Evolutionary conservation across 2,888 invertebrate species (phyloP).

Genomic region (Rotaria socialis): DNA sequence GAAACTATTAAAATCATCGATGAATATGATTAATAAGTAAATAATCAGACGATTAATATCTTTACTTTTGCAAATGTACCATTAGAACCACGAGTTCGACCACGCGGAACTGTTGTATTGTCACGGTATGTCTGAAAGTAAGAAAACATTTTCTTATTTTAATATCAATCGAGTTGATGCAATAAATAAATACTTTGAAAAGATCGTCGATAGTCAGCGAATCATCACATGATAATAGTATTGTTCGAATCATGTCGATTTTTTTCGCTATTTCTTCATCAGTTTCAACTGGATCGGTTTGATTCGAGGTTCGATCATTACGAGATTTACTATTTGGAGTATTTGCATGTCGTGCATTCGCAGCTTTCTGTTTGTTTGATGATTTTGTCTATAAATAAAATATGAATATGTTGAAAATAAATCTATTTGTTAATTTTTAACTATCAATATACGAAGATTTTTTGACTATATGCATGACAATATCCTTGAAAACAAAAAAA

Average conservation of each 20-base stretch:
- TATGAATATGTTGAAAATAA: too few species aligned
- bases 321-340: not conserved
- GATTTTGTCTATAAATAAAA: not conserved
- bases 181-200: not conserved
- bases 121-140: not conserved
- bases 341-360: not conserved
- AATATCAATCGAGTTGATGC: too few species aligned
- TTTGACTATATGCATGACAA: too few species aligned
- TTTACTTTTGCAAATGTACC: not conserved
- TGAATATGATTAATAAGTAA: not conserved
- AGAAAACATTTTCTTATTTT: too few species aligned
- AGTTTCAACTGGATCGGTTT: not conserved
- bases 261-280: not conserved
- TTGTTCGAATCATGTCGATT: not conserved
- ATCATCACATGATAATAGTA: not conserved
- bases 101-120: not conserved
- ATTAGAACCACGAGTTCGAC: not conserved
- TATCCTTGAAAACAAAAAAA: too few species aligned
- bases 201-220: not conserved
- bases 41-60: too few species aligned
- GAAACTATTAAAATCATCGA: slow-evolving; percentile 46
- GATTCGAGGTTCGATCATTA: not conserved
- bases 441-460: too few species aligned
- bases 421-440: too few species aligned
- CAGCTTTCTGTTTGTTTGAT: not conserved